phyloP scores from a whole-genome alignment of 2,888 invertebrate genomes.

The Hypselothyrea guttata region DNA sequence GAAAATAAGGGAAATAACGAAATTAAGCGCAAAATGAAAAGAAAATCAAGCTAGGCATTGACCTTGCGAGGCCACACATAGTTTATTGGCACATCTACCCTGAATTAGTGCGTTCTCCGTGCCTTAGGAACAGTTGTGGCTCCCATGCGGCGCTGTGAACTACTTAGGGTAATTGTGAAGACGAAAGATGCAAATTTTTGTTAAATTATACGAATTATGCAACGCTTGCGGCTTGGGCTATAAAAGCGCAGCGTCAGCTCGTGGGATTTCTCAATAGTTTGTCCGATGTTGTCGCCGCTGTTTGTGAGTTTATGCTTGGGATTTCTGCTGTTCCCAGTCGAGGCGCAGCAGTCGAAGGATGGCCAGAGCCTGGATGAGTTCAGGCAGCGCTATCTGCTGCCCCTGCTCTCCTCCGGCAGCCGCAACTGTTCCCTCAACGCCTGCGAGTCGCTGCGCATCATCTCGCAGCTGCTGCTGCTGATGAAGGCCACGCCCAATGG shows the following conservation, averaged over 20 bases:
- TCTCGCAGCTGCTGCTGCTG: slow-evolving; percentile 77
- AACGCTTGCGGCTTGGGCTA: slow-evolving; percentile 31
- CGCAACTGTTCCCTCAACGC: slow-evolving; percentile 82
- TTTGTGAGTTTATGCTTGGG: slow-evolving; percentile 12
- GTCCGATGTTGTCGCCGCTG: slow-evolving; percentile 33
- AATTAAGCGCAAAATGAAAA: too few relatives aligned
- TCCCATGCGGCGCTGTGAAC: slow-evolving; percentile 49
- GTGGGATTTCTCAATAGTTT: slow-evolving; percentile 10
- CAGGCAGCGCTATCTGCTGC: slow-evolving; percentile 69
- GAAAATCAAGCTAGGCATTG: too few relatives aligned
- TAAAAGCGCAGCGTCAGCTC: slow-evolving; percentile 38
- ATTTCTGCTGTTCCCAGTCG: slow-evolving; percentile 7
- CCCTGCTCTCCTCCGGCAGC: slow-evolving; percentile 55
- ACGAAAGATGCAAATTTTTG: slow-evolving; percentile 59
- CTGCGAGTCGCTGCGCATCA: slow-evolving; percentile 82
- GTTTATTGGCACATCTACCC: too few relatives aligned
- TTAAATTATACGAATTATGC: slow-evolving; percentile 61
- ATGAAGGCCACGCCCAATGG: slow-evolving; percentile 49
- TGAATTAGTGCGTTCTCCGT: neutral
- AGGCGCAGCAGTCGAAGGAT: slow-evolving; percentile 26
- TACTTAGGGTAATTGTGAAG: slow-evolving; percentile 67
- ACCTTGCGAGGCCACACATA: too few relatives aligned
- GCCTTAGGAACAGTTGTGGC: neutral
- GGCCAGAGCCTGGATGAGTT: slow-evolving; percentile 68
- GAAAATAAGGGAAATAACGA: too few relatives aligned